Percentiles rank a stretch among this genome's conserved stretches.
Conservation (phyloP, 2,113 vertebrate genomes). For the Zosterops pallidus region DNA sequence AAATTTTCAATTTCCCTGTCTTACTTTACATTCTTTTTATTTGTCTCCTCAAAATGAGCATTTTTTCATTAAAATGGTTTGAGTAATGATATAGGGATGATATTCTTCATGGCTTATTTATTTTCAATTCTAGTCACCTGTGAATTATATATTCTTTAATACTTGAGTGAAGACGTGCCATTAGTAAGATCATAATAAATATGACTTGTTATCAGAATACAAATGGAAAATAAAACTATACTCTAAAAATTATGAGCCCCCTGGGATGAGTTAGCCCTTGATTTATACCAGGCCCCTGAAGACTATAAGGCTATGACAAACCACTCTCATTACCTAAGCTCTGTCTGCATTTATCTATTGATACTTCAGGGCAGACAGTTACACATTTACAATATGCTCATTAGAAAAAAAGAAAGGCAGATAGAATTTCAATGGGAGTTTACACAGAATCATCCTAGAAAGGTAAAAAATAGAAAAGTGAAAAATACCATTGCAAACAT, state of each 20-base stretch:
- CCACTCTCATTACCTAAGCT: background rate
- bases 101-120: background rate
- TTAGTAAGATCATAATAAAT: constrained; percentile 29
- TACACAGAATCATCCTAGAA: background rate
- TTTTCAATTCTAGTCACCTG: constrained; percentile 3
- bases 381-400: background rate
- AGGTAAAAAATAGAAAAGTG: background rate
- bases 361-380: background rate
- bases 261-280: background rate
- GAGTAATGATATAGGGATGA: background rate
- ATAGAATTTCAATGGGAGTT: background rate
- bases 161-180: background rate
- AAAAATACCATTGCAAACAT: background rate
- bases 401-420: background rate
- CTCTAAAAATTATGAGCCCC: background rate
- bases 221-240: constrained; percentile 23
- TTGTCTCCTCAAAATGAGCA: constrained; percentile 38
- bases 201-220: constrained; percentile 11
- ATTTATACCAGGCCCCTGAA: constrained; percentile 8
- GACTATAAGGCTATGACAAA: background rate
- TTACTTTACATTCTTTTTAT: constrained; percentile 44
- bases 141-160: constrained; percentile 14
- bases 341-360: background rate
- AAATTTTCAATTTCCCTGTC: constrained; percentile 32
- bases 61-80: constrained; percentile 33